phyloP scores from a whole-genome alignment of 2,797 vertebrate species.

The Oceanodroma leucorhoa region DNA sequence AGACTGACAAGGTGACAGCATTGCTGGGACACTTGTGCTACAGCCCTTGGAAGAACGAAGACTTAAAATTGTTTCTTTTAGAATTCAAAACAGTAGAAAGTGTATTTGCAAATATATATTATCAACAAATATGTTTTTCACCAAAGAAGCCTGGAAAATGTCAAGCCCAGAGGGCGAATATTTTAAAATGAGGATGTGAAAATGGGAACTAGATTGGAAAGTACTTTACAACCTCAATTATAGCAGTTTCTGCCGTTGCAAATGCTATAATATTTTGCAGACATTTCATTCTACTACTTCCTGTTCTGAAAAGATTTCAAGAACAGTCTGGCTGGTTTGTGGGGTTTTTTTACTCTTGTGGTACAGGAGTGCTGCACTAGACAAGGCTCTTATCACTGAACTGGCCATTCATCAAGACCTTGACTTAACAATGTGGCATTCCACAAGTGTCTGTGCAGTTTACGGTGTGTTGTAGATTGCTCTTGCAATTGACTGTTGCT shows the following conservation, averaged over 20 bases:
- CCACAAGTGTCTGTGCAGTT: neutral
- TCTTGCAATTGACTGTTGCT: neutral
- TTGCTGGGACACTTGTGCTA: neutral
- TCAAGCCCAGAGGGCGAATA: neutral
- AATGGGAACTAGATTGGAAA: neutral
- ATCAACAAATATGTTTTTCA: neutral
- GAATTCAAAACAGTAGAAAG: neutral
- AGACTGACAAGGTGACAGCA: neutral
- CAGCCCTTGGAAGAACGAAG: neutral
- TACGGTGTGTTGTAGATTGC: neutral
- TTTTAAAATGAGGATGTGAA: neutral
- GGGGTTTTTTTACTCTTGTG: neutral
- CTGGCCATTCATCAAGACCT: neutral
- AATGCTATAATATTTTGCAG: neutral
- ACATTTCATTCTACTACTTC: neutral
- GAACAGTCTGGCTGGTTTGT: neutral
- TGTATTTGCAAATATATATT: neutral
- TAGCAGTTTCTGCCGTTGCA: neutral
- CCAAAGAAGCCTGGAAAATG: neutral
- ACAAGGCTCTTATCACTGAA: neutral
- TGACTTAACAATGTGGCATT: neutral
- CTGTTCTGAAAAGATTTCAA: neutral
- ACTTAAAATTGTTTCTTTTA: neutral
- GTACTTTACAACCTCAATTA: neutral
- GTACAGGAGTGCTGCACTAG: neutral